phyloP scores from a whole-genome alignment of 2,113 vertebrate genomes.

The Pimephales promelas region DNA sequence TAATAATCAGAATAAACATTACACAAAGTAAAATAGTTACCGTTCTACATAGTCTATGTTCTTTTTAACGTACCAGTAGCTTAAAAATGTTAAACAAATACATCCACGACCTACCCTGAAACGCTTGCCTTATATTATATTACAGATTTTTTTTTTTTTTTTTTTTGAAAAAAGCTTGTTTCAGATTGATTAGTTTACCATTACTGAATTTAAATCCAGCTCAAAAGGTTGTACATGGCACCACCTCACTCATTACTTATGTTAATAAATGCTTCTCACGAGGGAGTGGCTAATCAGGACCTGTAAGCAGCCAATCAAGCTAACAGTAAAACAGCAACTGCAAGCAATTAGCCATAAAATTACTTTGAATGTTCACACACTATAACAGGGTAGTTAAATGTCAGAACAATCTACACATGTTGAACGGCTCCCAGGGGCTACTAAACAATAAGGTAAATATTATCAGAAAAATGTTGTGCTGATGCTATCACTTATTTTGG shows the following conservation, averaged over 20 bases:
- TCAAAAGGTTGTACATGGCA: background rate
- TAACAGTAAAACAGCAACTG: conserved; percentile 38
- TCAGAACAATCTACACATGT: conserved; percentile 35
- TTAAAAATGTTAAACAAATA: too few species aligned
- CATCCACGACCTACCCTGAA: background rate
- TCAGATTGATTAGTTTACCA: background rate
- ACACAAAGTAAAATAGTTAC: background rate
- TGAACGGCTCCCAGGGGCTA: conserved; percentile 33
- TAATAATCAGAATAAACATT: background rate
- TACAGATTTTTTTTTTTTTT: too few species aligned
- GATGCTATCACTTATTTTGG: conserved; percentile 31
- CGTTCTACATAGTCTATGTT: background rate
- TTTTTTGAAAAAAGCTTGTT: background rate
- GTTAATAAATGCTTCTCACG: conserved; percentile 11
- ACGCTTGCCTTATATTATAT: too few species aligned
- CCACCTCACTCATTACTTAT: background rate
- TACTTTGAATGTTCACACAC: conserved; percentile 31
- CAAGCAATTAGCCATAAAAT: conserved; percentile 51
- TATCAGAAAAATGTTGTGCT: conserved; percentile 7
- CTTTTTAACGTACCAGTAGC: background rate
- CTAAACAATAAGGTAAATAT: conserved; percentile 30
- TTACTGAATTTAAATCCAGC: background rate
- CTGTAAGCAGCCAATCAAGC: conserved; percentile 30
- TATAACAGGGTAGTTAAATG: conserved; percentile 42
- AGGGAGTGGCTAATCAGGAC: conserved; percentile 31